Base-by-base conservation (phyloP, 2,888 invertebrate genomes). In the Dastarcus helophoroides region DNA sequence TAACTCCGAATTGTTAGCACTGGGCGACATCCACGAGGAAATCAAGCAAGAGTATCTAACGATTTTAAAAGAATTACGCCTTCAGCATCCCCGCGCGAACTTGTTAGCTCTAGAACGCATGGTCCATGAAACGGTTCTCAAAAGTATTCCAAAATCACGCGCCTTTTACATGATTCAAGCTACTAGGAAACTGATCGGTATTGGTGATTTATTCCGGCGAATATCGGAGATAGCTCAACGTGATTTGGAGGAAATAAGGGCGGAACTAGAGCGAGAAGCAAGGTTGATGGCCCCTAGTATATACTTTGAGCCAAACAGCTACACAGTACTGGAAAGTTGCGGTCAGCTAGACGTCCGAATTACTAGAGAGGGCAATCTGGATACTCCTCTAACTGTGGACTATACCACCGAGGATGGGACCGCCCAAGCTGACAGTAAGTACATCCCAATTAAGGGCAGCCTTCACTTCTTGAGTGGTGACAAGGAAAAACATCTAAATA, bases 281-380 rank as follows among this genome's bases (percentile, higher is more conserved):
- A 59, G 58, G 3, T 70, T 76, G 14, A 77, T 76, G 33, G 76
- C 78, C 23, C 67, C 73, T 37, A 73, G 76, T 40, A 75, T 97
- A 17, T 89, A 71, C 59, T 97, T 98, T 56, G 93, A 97, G 46
- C 97, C 97, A 0, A 84, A 89, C 31, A 94, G 95, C 58, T 98
- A 98, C 63, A 95, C 95, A 1, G 97, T 98, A 2, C 84, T 98
- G 78, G 98, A 98, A 60, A 95, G 93, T 60, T 91, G 97, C 38
- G 98, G 97, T 0, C 76, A 83, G 8, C 94, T 97, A 54, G 83
- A 88, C 48, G 81, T 93, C 8, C 79, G 84, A 19, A 88, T 97
- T 1, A 75, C 83, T 1, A 69, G 95, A 31, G 75, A 76, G 22
- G 95, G 94, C 10, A 53, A 60, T 31, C 26, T 57, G 7, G 78